A percentile compares a stretch with the other conserved stretches of the same genome.
These are phyloP conservation scores for Kryptopterus vitreolus DNA, from an alignment of 2,797 vertebrate genomes.

Conservation along the genomic window DNA sequence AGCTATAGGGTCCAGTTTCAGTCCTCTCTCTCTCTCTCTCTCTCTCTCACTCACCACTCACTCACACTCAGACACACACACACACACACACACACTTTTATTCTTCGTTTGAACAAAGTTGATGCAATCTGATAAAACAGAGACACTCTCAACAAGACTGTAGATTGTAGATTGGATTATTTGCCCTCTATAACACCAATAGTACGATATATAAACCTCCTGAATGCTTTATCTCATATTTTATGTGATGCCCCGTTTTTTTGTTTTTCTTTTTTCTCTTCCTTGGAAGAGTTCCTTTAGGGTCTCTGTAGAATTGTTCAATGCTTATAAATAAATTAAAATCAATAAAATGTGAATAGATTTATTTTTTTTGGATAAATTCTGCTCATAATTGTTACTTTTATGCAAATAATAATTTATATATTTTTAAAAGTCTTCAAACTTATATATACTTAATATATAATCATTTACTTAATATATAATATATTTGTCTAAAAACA, in stretches of 20 bases:
- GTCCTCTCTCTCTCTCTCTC: slow-evolving; percentile 53
- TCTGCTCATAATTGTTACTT: too few relatives aligned
- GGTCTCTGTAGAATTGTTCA: too few relatives aligned
- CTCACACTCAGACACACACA: slow-evolving; percentile 32
- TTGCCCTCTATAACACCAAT: background rate
- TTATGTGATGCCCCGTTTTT: too few relatives aligned
- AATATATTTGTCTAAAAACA: background rate
- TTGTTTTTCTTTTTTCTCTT: background rate
- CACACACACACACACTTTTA: slow-evolving; percentile 67
- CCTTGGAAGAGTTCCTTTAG: too few relatives aligned
- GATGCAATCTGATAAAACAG: slow-evolving; percentile 73
- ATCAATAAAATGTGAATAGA: background rate
- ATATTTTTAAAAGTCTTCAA: too few relatives aligned
- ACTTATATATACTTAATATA: too few relatives aligned
- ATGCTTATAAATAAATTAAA: too few relatives aligned
- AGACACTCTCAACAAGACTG: slow-evolving; percentile 60
- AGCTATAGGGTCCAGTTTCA: slow-evolving; percentile 77
- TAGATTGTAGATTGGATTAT: background rate
- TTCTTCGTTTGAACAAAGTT: slow-evolving; percentile 76
- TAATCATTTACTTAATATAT: background rate
- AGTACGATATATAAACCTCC: slow-evolving; percentile 10
- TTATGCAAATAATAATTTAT: too few relatives aligned
- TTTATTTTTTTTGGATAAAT: too few relatives aligned
- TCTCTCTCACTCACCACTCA: slow-evolving; percentile 59
- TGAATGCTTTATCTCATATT: background rate